Base-by-base conservation (phyloP, 2,888 invertebrate genomes). In the Ophioninae sp. region DNA sequence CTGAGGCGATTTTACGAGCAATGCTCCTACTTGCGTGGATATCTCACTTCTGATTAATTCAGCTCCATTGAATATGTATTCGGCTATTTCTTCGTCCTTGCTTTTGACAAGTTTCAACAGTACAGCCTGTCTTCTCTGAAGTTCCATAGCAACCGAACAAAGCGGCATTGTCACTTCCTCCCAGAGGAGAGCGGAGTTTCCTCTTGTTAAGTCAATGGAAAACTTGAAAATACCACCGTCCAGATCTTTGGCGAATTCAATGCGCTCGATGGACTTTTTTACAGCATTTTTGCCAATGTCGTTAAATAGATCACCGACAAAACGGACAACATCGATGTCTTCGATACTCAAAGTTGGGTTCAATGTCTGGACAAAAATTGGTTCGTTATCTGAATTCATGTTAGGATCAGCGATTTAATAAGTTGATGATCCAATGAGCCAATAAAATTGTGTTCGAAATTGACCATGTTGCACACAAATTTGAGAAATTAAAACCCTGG, bases 41-140 rank as follows among this genome's bases (percentile, higher is more conserved):
- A 41, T 83, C 86, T 80, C 87, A 92, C 92, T 89, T 87, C 91
- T 87, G 62, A 89, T 86, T 67, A 92, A 83, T 83, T 89, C 80
- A 30, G 89, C 90, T 17, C 91, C 92, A 82, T 88, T 88, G 8
- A 90, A 88, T 87, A 89, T 91, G 44, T 92, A 92, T 61, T 92
- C 92, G 1, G 81, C 78, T 81, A 93, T 92, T 86, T 92, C 93
- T 30, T 86, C 84, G 75, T 93, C 92, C 67, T 93, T 92, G n/a
- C 73, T 89, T 37, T 87, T 89, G 7, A 92, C 76, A 21, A 91
- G 84, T 78, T 90, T 86, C 62, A 89, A 65, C 62, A 93, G 82
- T 59, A 87, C 79, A 7, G 87, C 77, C 21, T 90, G 87, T 79
- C 88, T 88, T 5, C 87, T 79, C 13, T 85, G 59, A 6, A 92